A percentile compares a stretch with the other conserved stretches of the same genome.
Evolutionary conservation across 1,140 invertebrate genomes (phyloP).

Genomic region (Pteromalus puparum): DNA sequence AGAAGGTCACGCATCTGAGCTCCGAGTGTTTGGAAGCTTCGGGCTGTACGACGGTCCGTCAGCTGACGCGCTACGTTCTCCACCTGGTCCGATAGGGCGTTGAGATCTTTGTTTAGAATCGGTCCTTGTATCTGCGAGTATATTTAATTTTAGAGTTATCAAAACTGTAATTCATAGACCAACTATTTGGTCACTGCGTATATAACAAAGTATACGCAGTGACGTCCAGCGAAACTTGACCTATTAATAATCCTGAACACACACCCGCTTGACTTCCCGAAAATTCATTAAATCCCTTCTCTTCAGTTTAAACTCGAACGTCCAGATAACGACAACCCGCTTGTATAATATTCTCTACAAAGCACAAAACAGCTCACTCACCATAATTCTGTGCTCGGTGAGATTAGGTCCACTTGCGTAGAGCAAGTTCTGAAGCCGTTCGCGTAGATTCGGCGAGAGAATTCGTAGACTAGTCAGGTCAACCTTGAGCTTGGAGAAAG

Average conservation of each 20-base stretch:
- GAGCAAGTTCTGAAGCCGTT: constrained; percentile 80
- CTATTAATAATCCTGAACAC: not conserved
- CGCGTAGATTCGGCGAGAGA: constrained; percentile 77
- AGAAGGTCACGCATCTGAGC: constrained; percentile 80
- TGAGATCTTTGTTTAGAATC: constrained; percentile 83
- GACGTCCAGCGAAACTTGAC: not conserved
- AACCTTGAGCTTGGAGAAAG: constrained; percentile 73
- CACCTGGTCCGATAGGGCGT: constrained; percentile 84
- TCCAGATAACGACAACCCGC: not conserved
- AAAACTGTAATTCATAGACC: not conserved
- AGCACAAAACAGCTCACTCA: constrained; percentile 45
- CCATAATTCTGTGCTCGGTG: constrained; percentile 78
- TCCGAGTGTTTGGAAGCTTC: constrained; percentile 79
- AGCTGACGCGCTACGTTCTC: constrained; percentile 84
- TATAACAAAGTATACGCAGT: too few species aligned
- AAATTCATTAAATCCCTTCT: not conserved
- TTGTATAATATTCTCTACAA: not conserved
- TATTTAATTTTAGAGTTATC: too few species aligned
- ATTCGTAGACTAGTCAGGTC: constrained; percentile 73
- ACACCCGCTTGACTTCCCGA: not conserved
- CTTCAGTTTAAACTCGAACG: not conserved
- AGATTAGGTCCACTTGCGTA: constrained; percentile 81
- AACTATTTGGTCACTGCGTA: too few species aligned
- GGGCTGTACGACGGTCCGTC: constrained; percentile 80
- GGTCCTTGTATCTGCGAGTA: constrained; percentile 75